Evolutionary conservation across 2,797 vertebrate species (phyloP).

Genomic region (Schizopygopsis malacanthus): DNA sequence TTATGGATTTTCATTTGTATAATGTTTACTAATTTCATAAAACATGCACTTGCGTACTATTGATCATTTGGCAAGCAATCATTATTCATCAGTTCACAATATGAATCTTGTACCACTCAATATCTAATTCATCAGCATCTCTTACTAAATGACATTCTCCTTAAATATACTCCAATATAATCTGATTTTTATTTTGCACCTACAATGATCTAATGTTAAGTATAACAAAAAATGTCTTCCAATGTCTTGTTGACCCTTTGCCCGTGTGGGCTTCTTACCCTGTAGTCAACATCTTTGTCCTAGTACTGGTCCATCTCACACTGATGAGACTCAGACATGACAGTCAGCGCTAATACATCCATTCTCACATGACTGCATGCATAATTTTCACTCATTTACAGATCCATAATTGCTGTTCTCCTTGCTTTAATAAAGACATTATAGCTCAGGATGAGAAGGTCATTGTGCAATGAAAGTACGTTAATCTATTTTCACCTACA

Average conservation of each 20-base stretch:
- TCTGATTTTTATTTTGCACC: not conserved
- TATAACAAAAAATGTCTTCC: not conserved
- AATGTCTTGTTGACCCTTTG: not conserved
- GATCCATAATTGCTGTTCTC: constrained; percentile 23
- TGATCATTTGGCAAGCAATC: not conserved
- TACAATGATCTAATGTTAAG: not conserved
- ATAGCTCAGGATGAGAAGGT: constrained; percentile 2
- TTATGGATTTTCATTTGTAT: not conserved
- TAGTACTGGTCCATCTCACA: not conserved
- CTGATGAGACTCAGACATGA: constrained; percentile 12
- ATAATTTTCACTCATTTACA: constrained; percentile 38
- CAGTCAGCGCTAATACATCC: constrained; percentile 6
- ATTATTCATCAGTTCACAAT: not conserved
- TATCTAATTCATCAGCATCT: not conserved
- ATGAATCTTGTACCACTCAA: not conserved
- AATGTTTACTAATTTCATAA: not conserved
- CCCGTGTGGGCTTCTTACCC: not conserved
- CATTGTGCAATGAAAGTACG: not conserved
- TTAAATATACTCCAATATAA: not conserved
- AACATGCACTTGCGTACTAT: not conserved
- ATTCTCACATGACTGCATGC: constrained; percentile 8
- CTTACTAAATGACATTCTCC: not conserved
- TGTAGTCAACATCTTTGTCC: not conserved
- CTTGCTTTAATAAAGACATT: constrained; percentile 20
- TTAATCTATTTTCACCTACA: constrained; percentile 19